Base-by-base conservation (phyloP, 2,113 vertebrate genomes). In the zebrafish (Danio rerio) region DNA sequence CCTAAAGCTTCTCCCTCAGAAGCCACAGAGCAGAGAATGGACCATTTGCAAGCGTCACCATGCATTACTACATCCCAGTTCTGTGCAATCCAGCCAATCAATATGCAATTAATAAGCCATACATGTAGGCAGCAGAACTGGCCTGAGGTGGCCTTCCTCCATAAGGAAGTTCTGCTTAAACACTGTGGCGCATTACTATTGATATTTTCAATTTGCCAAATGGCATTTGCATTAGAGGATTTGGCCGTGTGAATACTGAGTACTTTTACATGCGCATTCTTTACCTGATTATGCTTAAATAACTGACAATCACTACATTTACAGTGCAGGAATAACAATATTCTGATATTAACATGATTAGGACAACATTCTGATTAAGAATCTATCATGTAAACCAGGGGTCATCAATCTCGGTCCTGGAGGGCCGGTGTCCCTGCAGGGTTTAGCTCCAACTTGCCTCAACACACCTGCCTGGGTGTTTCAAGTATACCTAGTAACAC, bases 71-170 rank as follows among this genome's bases (percentile, higher is more conserved):
- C 52, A 45, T 81, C 55, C 74, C 58, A 20, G 45, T 10, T 18
- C 81, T 65, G 11, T 77, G 73, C 40, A 65, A 45, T 63, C 62
- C 62, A 65, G 21, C 18, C 45, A 85, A 78, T 87, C 83, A 83
- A 87, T 87, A 87, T 63, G 68, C 66, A 78, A 87, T 87, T 85
- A 71, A 85, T 81, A 85, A 52, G 16, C 49, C 20, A 55, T 61
- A 75, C 75, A 75, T 84, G 69, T 11, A 21, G 56, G 42, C 50
- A 76, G 69, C 16, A 71, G 58, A 76, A 70, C 66, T 87, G 49
- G 55, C 43, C 10, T 56, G 31, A 47, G 55, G 59, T 78, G 20
- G 58, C 13, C 58, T 63, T 13, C 45, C 59, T 63, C 45, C 45
- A 52, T 63, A 49, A 52, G 59, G 43, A 78, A 40, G 55, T 20